These are phyloP conservation scores for Ammodytes dubius DNA, from an alignment of 2,113 vertebrate genomes.

Conservation along the genomic window DNA sequence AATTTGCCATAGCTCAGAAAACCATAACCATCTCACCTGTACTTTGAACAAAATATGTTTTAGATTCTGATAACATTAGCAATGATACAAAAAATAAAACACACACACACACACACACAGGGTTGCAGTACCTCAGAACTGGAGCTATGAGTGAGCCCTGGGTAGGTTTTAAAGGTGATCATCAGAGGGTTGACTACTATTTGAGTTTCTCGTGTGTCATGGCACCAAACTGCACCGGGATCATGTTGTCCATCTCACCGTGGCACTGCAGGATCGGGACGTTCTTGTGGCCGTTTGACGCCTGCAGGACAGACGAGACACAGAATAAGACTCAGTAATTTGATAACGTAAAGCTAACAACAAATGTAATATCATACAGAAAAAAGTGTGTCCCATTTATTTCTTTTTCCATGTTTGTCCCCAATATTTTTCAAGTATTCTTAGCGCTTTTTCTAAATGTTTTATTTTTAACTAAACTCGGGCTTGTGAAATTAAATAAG, in stretches of 20 bases:
- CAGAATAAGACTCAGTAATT: not conserved
- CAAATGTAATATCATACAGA: no score
- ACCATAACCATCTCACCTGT: no score
- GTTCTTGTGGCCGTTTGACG: constrained; percentile 89
- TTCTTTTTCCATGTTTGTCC: no score
- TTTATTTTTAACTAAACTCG: no score
- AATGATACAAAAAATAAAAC: no score
- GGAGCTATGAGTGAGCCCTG: constrained; percentile 92
- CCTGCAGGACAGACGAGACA: constrained; percentile 78
- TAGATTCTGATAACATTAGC: no score
- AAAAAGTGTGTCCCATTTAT: no score
- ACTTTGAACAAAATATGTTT: no score
- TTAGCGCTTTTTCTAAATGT: no score
- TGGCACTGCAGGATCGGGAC: constrained; percentile 96
- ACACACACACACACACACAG: not conserved
- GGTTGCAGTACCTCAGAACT: constrained; percentile 88
- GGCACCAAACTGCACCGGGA: constrained; percentile 91
- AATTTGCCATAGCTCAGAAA: no score
- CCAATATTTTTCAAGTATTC: no score
- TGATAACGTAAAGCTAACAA: not conserved
- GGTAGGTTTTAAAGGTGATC: constrained; percentile 93
- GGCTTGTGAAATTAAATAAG: no score
- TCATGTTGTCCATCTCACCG: constrained; percentile 93
- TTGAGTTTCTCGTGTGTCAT: constrained; percentile 94
- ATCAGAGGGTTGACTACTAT: constrained; percentile 88